A percentile compares a stretch with the other conserved stretches of the same genome.
phyloP scores from a whole-genome alignment of 2,113 vertebrate species.

The Cebidichthys violaceus region DNA sequence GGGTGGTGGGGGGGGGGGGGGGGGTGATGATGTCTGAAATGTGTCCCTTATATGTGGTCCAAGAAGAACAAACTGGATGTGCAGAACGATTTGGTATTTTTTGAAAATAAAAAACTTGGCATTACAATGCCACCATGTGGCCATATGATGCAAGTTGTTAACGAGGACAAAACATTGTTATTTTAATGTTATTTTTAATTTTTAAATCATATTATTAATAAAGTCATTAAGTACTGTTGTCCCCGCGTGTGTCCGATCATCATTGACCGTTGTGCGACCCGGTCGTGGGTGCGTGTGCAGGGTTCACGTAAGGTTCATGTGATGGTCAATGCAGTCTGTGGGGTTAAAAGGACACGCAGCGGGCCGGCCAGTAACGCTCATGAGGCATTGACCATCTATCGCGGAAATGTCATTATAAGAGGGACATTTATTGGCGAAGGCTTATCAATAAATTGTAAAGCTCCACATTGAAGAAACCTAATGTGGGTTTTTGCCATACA shows the following conservation, averaged over 20 bases:
- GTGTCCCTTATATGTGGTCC: conserved; percentile 67
- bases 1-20: neutral
- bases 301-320: conserved; percentile 68
- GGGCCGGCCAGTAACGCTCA: conserved; percentile 1
- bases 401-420: conserved; percentile 24
- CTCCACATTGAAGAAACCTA: neutral
- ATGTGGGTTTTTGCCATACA: neutral
- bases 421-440: conserved; percentile 28
- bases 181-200: conserved; percentile 86
- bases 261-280: conserved; percentile 68
- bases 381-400: conserved; percentile 60
- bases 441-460: conserved; percentile 54
- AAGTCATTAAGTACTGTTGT: conserved; percentile 86
- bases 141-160: conserved; percentile 83
- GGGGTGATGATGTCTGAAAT: conserved; percentile 40
- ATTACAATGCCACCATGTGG: conserved; percentile 87
- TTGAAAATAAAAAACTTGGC: conserved; percentile 78
- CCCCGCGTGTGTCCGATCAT: conserved; percentile 35
- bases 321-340: conserved; percentile 41
- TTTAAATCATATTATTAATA: conserved; percentile 87
- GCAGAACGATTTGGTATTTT: conserved; percentile 80
- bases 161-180: conserved; percentile 81
- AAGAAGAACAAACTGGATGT: conserved; percentile 76
- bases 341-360: conserved; percentile 76
- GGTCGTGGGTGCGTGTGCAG: neutral